Evolutionary conservation across 2,113 vertebrate species (phyloP), one percentile per base, ranked within the genome.

Genomic region (Pachypanchax playfairii): DNA sequence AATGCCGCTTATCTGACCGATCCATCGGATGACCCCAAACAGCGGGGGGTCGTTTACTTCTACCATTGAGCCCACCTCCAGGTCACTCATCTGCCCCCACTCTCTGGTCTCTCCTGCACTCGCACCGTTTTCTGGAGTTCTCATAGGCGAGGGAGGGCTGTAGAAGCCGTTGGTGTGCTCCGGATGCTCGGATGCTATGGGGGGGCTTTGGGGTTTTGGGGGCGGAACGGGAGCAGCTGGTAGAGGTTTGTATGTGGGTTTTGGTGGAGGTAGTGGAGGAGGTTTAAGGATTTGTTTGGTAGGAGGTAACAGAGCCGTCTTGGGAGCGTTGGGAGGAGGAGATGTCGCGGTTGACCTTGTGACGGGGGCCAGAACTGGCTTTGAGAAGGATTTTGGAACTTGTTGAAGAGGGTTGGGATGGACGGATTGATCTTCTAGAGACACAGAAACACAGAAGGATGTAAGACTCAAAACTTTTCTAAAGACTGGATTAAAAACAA

Each of bases 1-100:
- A 22, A 88, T 51, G 11, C 90, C 89, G 0, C 31, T 50, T 38
- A 92, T 90, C 14, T 70, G 71, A 14, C 93, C 94, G 7, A 94
- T 92, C 93, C 93, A 94, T 52, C 90, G 91, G 15, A 94, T 93
- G 4, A 94, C 93, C 2, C 94, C 94, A 4, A 87, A 94, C 6
- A 93, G 83, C 0, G 92, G 92, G 0, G 93, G 92, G 14, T 93
- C 88, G 15, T 94, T 91, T 35, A 94, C 92, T 50, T 94, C 92
- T 0, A 94, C 92, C 92, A 94, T 90, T 0, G 92, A 94, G 10
- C 91, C 93, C 25, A 92, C 87, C 52, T 94, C 93, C 61, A 94
- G 65, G 28, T 70, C 70, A 7, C 21, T 26, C 15, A 52, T 56
- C 2, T 3, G 11, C 15, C 70, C 74, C 2, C 24, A 31, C 49